A percentile compares a stretch with the other conserved stretches of the same genome.
Evolutionary conservation across 2,888 invertebrate genomes (phyloP).

Genomic region (Chrysina gloriosa): DNA sequence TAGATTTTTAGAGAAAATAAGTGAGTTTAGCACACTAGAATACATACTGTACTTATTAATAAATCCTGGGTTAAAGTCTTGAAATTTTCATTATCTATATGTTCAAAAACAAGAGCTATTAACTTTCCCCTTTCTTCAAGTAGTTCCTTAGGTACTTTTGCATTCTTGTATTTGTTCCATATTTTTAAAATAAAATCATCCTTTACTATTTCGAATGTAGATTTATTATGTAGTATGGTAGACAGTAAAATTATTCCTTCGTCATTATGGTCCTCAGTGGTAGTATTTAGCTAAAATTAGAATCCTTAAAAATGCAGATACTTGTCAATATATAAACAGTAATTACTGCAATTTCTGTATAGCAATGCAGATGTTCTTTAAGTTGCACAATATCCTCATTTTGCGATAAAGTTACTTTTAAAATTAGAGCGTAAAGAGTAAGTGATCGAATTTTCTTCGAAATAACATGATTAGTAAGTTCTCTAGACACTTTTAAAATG

Average conservation of each 20-base stretch:
- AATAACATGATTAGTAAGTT: not conserved
- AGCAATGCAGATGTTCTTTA: slow-evolving; percentile 40
- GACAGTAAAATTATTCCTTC: slow-evolving; percentile 53
- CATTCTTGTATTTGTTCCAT: slow-evolving; percentile 55
- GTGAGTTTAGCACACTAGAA: not conserved
- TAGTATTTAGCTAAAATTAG: slow-evolving; percentile 35
- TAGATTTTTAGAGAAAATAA: no score
- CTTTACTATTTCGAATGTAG: slow-evolving; percentile 49
- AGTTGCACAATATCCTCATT: slow-evolving; percentile 43
- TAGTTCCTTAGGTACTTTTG: slow-evolving; percentile 45
- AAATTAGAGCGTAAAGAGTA: slow-evolving; percentile 41
- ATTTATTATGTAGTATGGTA: slow-evolving; percentile 57
- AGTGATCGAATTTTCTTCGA: slow-evolving; percentile 9
- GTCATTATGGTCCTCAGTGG: slow-evolving; percentile 42
- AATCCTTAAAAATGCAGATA: slow-evolving; percentile 23
- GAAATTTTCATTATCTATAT: slow-evolving; percentile 58
- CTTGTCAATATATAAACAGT: not conserved
- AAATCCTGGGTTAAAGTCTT: slow-evolving; percentile 53
- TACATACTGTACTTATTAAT: slow-evolving; percentile 55
- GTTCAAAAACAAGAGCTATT: slow-evolving; percentile 55
- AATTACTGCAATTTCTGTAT: slow-evolving; percentile 46
- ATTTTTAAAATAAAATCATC: slow-evolving; percentile 54
- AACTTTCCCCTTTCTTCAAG: slow-evolving; percentile 57
- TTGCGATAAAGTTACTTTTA: slow-evolving; percentile 46
- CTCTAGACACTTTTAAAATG: slow-evolving; percentile 3